A percentile compares a stretch with the other conserved stretches of the same genome.
Conservation (phyloP, 2,888 invertebrate species). For the Hydroisotoma schaefferi region DNA sequence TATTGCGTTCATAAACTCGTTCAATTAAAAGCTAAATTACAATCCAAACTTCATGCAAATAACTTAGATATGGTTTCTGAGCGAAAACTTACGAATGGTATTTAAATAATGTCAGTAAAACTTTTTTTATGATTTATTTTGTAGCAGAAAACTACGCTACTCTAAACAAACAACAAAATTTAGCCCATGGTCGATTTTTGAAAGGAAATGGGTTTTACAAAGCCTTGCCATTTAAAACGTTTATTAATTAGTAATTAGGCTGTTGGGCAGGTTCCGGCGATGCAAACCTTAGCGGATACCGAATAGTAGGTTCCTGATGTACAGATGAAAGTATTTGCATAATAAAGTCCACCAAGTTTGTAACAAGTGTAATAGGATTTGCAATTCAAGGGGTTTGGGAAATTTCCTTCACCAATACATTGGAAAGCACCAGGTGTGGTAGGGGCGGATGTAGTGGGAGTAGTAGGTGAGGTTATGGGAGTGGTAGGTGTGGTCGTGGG, state of each 20-base stretch:
- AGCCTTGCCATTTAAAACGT: too few species aligned
- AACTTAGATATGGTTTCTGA: too few species aligned
- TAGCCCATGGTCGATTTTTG: too few species aligned
- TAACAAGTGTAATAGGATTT: conserved; percentile 27
- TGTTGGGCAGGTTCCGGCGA: conserved; percentile 17
- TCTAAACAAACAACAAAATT: too few species aligned
- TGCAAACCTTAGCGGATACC: conserved; percentile 1
- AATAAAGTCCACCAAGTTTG: conserved; percentile 15
- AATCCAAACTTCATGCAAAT: too few species aligned
- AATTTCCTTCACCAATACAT: conserved; percentile 20
- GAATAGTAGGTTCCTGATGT: conserved; percentile 19
- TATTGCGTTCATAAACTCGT: too few species aligned
- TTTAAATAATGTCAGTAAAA: too few species aligned
- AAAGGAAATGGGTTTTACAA: too few species aligned
- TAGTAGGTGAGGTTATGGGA: neutral
- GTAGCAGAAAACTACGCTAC: too few species aligned
- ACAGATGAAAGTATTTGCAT: conserved; percentile 21
- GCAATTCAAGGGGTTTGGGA: conserved; percentile 21
- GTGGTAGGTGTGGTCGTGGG: neutral
- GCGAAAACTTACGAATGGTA: too few species aligned
- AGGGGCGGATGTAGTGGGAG: neutral
- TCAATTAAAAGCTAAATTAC: too few species aligned
- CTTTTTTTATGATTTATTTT: too few species aligned
- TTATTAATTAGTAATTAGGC: neutral
- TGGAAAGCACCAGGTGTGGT: conserved; percentile 14